Evolutionary conservation across 2,113 vertebrate genomes (phyloP).

Genomic region (Thymallus thymallus): DNA sequence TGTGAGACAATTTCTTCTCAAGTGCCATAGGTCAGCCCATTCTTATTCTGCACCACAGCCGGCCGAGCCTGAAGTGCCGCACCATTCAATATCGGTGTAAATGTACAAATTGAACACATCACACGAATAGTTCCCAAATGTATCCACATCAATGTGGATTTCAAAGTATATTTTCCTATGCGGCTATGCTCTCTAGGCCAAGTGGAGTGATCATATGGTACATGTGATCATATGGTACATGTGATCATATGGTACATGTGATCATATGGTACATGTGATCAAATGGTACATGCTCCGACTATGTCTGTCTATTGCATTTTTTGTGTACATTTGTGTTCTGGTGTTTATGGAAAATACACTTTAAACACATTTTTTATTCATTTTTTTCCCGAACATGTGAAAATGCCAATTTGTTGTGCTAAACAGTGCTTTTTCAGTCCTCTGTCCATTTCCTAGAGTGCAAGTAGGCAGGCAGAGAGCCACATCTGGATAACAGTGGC

Average conservation of each 20-base stretch:
- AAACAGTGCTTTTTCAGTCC: too few species aligned
- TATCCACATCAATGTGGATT: neutral
- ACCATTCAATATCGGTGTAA: constrained; percentile 54
- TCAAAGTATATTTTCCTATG: neutral
- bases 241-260: neutral
- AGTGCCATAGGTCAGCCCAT: constrained; percentile 56
- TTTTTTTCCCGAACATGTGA: neutral
- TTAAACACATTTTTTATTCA: neutral
- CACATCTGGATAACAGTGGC: neutral
- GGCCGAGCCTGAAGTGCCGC: constrained; percentile 43
- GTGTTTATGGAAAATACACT: neutral
- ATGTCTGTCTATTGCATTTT: neutral
- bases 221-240: neutral
- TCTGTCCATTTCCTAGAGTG: too few species aligned
- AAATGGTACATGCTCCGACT: neutral
- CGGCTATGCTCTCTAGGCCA: constrained; percentile 11
- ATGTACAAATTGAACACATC: constrained; percentile 56
- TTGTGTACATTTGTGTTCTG: neutral
- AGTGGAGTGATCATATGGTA: neutral
- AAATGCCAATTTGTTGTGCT: neutral
- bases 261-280: neutral
- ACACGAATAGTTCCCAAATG: neutral
- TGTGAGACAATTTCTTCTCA: constrained; percentile 53
- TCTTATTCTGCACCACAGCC: constrained; percentile 56
- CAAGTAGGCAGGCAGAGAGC: neutral